Evolutionary conservation across 2,888 invertebrate genomes (phyloP).

Genomic region (Scaptomyza parva): DNA sequence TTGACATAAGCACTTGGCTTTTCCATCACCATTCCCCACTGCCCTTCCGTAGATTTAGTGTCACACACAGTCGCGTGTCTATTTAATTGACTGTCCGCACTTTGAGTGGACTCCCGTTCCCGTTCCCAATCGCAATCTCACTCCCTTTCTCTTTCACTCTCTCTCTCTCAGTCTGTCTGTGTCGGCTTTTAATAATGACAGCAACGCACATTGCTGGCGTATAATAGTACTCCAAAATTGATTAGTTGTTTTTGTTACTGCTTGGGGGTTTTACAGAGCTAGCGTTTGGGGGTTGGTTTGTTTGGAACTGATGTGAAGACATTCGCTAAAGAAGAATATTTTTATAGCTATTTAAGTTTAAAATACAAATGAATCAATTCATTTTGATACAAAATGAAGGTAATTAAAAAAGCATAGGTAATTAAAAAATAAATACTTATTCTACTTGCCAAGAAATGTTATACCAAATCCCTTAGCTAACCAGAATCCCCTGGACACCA

Average conservation of each 20-base stretch:
- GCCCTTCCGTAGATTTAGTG: conserved; percentile 58
- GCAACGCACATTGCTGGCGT: conserved; percentile 41
- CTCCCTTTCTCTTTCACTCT: conserved; percentile 1
- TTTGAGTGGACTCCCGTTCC: conserved; percentile 40
- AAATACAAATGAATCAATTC: neutral
- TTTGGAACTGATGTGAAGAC: neutral
- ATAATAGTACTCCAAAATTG: conserved; percentile 74
- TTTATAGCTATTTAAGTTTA: neutral
- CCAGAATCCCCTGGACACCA: conserved; percentile 35
- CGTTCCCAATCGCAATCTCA: neutral
- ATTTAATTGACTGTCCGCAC: conserved; percentile 81
- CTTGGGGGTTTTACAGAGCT: neutral
- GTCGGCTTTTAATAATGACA: conserved; percentile 60
- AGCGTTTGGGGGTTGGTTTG: neutral
- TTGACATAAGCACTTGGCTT: conserved; percentile 75
- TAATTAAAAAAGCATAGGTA: neutral
- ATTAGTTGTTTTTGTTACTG: conserved; percentile 63
- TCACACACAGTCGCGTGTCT: conserved; percentile 76
- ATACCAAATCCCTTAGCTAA: conserved; percentile 29
- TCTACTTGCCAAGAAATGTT: neutral
- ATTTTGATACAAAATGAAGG: conserved; percentile 2
- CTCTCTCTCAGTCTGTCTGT: conserved; percentile 9
- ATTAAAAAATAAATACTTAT: neutral
- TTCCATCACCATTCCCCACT: conserved; percentile 8
- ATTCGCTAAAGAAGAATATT: neutral